These are phyloP conservation scores for Monochamus alternatus DNA, from an alignment of 2,888 invertebrate species.

Conservation along the genomic window DNA sequence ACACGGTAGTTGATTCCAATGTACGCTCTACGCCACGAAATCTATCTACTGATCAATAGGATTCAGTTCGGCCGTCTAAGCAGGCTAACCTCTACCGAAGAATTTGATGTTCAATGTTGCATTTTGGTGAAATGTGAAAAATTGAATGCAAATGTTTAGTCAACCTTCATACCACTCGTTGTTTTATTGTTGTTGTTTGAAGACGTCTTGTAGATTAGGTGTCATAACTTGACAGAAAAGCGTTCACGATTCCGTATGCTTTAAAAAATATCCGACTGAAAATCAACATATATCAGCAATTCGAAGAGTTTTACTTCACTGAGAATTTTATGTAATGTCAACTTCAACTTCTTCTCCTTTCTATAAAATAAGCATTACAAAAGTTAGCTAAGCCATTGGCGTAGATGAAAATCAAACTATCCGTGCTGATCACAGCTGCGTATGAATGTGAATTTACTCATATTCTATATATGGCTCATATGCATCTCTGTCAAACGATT, in stretches of 20 bases:
- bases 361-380: too few species aligned
- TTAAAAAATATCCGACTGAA: conserved; percentile 26
- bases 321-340: too few species aligned
- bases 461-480: too few species aligned
- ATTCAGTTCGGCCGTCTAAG: conserved; percentile 9
- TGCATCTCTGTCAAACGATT: too few species aligned
- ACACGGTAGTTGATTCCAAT: not conserved
- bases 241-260: conserved; percentile 45
- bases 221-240: conserved; percentile 23
- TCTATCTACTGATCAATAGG: not conserved
- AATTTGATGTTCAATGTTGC: conserved; percentile 58
- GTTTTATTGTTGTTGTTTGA: conserved; percentile 37
- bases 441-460: too few species aligned
- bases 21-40: not conserved
- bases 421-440: too few species aligned
- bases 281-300: too few species aligned
- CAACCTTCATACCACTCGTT: conserved; percentile 39
- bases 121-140: conserved; percentile 57
- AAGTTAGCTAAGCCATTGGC: too few species aligned
- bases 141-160: conserved; percentile 53
- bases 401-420: too few species aligned
- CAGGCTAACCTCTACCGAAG: conserved; percentile 5
- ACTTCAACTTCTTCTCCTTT: too few species aligned
- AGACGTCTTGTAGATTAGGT: conserved; percentile 27
- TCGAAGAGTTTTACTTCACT: too few species aligned